Conservation (phyloP, 2,113 vertebrate genomes). For the Eretmochelys imbricata region DNA sequence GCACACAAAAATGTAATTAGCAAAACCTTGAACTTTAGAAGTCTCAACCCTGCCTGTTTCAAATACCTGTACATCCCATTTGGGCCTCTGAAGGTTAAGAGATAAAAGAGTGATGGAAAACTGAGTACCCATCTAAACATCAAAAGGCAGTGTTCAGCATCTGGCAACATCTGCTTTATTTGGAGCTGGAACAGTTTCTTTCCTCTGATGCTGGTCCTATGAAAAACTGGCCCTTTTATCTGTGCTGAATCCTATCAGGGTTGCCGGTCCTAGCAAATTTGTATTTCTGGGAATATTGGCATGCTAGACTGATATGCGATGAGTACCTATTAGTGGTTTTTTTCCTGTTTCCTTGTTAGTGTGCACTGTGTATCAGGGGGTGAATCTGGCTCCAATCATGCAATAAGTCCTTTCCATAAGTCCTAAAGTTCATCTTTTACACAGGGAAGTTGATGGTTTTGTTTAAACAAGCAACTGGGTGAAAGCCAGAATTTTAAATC, state of each 20-base stretch:
- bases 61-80: accelerated
- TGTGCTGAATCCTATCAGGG: accelerated
- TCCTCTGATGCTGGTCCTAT: accelerated
- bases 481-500: neutral
- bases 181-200: neutral
- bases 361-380: neutral
- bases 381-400: neutral
- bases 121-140: accelerated
- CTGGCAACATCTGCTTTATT: neutral
- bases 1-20: neutral
- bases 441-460: neutral
- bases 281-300: neutral
- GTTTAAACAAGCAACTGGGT: neutral
- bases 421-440: neutral
- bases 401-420: neutral
- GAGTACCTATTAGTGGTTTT: neutral
- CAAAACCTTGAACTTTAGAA: neutral
- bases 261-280: neutral
- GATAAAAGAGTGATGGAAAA: accelerated
- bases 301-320: neutral
- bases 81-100: neutral
- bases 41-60: accelerated
- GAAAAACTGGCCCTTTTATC: neutral
- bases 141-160: neutral
- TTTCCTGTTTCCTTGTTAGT: neutral